Percentiles rank a stretch among this genome's conserved stretches.
Evolutionary conservation across 1,140 invertebrate genomes (phyloP).

Genomic region (Papilio polyxenes): DNA sequence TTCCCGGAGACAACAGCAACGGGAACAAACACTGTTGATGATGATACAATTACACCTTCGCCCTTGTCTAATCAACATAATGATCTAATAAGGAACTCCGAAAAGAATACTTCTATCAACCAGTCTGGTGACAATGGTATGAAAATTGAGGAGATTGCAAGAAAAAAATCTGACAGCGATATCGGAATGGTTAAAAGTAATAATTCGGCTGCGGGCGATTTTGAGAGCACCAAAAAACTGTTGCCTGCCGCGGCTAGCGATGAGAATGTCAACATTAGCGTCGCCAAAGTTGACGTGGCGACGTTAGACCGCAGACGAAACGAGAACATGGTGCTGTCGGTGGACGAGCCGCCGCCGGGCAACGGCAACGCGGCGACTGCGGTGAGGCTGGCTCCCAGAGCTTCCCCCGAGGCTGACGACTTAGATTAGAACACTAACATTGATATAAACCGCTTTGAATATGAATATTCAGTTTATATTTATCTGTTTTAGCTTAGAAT

Average conservation of each 20-base stretch:
- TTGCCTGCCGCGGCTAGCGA: conserved; percentile 47
- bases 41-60: conserved; percentile 45
- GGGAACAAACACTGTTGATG: conserved; percentile 69
- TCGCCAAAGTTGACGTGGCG: conserved; percentile 50
- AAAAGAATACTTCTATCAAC: conserved; percentile 48
- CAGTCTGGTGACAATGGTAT: conserved; percentile 51
- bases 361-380: conserved; percentile 37
- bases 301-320: conserved; percentile 71
- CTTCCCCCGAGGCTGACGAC: conserved; percentile 63
- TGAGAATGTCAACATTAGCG: conserved; percentile 45
- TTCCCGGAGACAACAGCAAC: conserved; percentile 63
- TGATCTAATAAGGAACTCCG: conserved; percentile 47
- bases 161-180: conserved; percentile 54
- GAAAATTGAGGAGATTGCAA: conserved; percentile 69
- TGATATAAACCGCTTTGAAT: conserved; percentile 41
- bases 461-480: conserved; percentile 35
- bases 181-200: conserved; percentile 49
- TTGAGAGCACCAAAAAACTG: conserved; percentile 42
- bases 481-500: conserved; percentile 31
- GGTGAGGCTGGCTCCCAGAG: conserved; percentile 55
- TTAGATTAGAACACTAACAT: conserved; percentile 55
- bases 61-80: conserved; percentile 30
- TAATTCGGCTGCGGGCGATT: conserved; percentile 45
- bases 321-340: conserved; percentile 40
- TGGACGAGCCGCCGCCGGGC: conserved; percentile 50